These are phyloP conservation scores for Rutpela maculata DNA, from an alignment of 2,888 invertebrate species.

Conservation along the genomic window DNA sequence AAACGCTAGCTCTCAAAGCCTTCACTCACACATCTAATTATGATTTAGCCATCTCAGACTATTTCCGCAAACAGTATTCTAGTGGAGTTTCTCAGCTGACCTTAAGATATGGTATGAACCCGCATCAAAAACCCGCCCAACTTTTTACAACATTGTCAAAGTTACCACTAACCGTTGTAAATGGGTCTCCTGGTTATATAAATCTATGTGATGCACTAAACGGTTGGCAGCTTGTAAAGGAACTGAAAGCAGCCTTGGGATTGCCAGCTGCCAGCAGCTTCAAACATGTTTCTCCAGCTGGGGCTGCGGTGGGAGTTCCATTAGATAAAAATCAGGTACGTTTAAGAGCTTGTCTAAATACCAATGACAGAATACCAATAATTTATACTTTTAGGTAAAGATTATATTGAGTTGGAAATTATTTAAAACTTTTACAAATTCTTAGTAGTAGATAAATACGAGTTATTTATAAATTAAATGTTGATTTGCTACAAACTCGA, in stretches of 20 bases:
- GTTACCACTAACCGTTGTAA: slow-evolving; percentile 91
- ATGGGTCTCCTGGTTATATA: slow-evolving; percentile 97
- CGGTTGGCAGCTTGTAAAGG: slow-evolving; percentile 96
- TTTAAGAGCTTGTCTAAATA: neutral
- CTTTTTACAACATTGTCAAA: slow-evolving; percentile 87
- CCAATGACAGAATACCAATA: neutral
- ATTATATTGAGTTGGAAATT: too few species aligned
- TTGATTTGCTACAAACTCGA: too few species aligned
- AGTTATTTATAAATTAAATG: too few species aligned
- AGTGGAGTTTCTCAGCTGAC: slow-evolving; percentile 86
- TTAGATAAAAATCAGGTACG: slow-evolving; percentile 81
- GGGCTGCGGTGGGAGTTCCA: slow-evolving; percentile 93
- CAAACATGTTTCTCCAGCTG: slow-evolving; percentile 99
- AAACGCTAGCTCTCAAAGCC: slow-evolving; percentile 91
- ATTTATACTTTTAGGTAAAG: too few species aligned
- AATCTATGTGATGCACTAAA: slow-evolving; percentile 98
- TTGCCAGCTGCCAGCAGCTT: slow-evolving; percentile 97
- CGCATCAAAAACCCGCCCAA: slow-evolving; percentile 97
- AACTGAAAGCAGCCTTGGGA: slow-evolving; percentile 86
- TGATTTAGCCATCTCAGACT: slow-evolving; percentile 95
- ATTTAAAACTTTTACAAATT: too few species aligned
- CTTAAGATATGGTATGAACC: slow-evolving; percentile 97
- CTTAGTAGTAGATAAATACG: too few species aligned
- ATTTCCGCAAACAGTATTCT: slow-evolving; percentile 94
- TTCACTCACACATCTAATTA: slow-evolving; percentile 98